Base-by-base conservation (phyloP, 2,113 vertebrate genomes). In the Cottus gobio region DNA sequence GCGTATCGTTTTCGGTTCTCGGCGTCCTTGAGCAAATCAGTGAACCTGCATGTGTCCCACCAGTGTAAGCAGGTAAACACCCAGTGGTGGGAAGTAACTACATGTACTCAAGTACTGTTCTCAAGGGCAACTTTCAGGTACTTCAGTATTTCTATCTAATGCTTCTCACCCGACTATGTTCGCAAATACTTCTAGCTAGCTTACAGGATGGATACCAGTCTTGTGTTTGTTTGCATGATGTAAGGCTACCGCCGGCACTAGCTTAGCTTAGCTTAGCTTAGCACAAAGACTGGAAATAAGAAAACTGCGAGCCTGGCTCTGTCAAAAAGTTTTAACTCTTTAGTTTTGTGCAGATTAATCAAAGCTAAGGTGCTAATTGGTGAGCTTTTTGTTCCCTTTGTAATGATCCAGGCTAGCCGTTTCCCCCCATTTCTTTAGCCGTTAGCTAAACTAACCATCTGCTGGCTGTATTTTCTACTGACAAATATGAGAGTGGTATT, bases 1-100 rank as follows among this genome's bases (percentile, higher is more conserved):
- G 46, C 46, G 69, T 75, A 73, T 66, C 12, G 28, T 74, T 71
- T 79, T n/a, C 42, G 4, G 34, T 34, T 83, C 30, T 36, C 1
- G 16, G n/a, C 34, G 64, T 71, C 83, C 74, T 78, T 69, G 65
- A 80, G 44, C 26, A 16, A 15, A 54, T 67, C 2, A 1, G 7
- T 16, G 20, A 73, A 30, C 12, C 37, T 30, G 52, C 10, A n/a
- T 42, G 28, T 69, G 24, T 69, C 72, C 26, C 65, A 3, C 20
- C 37, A 20, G 39, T 71, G 44, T 24, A 11, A 44, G 46, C 10
- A 11, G 42, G 57, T 9, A 24, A 34, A 42, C 54, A 44, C 42
- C 36, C n/a, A 18, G 22, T 34, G 37, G 26, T 26, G 26, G 26
- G 13, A 44, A 34, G 20, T 22, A 36, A 57, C 22, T 39, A n/a